These are phyloP conservation scores for Ceratitis capitata DNA, from an alignment of 1,140 invertebrate species.

Conservation along the genomic window DNA sequence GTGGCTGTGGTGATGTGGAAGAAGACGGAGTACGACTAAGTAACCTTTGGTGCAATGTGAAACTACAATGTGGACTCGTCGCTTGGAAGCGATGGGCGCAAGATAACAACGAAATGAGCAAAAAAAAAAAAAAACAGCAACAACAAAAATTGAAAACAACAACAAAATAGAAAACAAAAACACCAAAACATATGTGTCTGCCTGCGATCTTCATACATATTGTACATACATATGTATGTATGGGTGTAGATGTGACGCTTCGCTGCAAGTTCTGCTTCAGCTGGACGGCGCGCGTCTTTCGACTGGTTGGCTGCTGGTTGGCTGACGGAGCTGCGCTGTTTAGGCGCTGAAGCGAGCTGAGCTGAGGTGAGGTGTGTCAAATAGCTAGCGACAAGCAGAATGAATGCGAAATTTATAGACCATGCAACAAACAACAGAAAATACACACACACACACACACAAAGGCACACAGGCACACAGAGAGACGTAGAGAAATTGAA, in stretches of 20 bases:
- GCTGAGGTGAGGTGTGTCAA: not conserved
- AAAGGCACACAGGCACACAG: too few relatives aligned
- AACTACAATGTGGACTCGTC: not conserved
- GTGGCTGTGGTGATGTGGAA: not conserved
- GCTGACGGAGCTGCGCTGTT: too few relatives aligned
- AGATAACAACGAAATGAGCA: slow-evolving; percentile 16
- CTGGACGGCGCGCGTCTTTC: too few relatives aligned
- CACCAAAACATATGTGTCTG: not conserved
- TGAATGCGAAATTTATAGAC: slow-evolving; percentile 36
- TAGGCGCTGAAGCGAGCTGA: not conserved
- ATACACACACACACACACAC: too few relatives aligned
- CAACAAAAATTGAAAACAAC: not conserved
- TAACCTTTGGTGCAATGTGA: not conserved
- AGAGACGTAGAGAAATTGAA: not conserved
- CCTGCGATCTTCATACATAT: not conserved
- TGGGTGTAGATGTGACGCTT: not conserved
- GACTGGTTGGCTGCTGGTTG: too few relatives aligned
- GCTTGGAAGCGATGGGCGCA: slow-evolving; percentile 20
- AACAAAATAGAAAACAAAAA: not conserved
- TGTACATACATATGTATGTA: too few relatives aligned
- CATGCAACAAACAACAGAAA: slow-evolving; percentile 35
- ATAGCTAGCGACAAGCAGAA: slow-evolving; percentile 25
- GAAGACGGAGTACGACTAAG: not conserved
- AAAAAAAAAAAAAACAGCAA: not conserved
- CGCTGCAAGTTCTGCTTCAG: not conserved